Evolutionary conservation across 2,113 vertebrate genomes (phyloP), one percentile per base, ranked within the genome.

Genomic region (Callopanchax toddi): DNA sequence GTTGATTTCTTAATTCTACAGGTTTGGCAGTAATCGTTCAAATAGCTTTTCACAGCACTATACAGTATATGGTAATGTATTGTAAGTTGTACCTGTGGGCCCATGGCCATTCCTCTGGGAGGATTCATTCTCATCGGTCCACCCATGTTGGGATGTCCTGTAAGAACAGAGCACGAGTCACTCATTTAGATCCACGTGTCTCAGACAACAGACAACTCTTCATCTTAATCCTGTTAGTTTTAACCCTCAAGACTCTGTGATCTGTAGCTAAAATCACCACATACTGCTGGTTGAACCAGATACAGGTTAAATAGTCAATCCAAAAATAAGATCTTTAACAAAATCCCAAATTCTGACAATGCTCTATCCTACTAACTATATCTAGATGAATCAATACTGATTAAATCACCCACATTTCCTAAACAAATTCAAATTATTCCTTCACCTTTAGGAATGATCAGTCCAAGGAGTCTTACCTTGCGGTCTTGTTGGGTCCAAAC

Each of bases 51-150:
- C n/a, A n/a, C n/a, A n/a, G n/a, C n/a, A n/a, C n/a, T n/a, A n/a
- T n/a, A n/a, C n/a, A n/a, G n/a, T n/a, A n/a, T n/a, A n/a, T n/a
- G n/a, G n/a, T n/a, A n/a, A n/a, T n/a, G n/a, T n/a, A n/a, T n/a
- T n/a, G n/a, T 43, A 20, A 0, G 7, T n/a, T 53, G 1, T 84
- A 96, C 95, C 95, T 97, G 96, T 75, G 95, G 93, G 54, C 93
- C 95, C 88, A 95, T 86, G 36, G 91, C 93, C 93, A 97, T 92
- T 57, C 94, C 94, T 57, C 95, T 86, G 0, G 95, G 94, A 17
- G 95, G 94, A 12, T 94, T 95, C 93, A 95, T 95, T 70, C 96
- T 90, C 93, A 97, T 93, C 0, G 94, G 92, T 40, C 94, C 94
- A 6, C 92, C 94, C 93, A 93, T 92, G 83, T 91, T 92, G 29